Percentiles rank a stretch among this genome's conserved stretches.
phyloP scores from a whole-genome alignment of 2,888 invertebrate species.

The Choristoneura rosaceana region DNA sequence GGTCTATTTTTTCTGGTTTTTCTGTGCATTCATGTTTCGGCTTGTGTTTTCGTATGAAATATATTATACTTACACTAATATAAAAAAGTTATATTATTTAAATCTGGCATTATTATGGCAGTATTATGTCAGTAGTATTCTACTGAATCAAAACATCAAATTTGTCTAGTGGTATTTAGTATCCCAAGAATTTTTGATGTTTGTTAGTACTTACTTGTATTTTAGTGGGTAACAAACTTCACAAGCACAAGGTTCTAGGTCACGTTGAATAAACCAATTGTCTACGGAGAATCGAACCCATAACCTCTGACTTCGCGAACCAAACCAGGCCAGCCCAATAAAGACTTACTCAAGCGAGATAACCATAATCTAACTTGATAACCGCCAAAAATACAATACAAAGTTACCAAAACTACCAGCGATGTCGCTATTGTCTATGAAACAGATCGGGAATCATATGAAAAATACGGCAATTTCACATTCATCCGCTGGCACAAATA shows the following conservation, averaged over 20 bases:
- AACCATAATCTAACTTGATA: neutral
- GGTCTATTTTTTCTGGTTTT: too few species aligned
- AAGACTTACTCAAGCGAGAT: conserved; percentile 13
- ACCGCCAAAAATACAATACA: conserved; percentile 24
- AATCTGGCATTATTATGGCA: too few species aligned
- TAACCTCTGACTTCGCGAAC: conserved; percentile 12
- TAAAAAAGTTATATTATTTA: too few species aligned
- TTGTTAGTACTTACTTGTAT: too few species aligned
- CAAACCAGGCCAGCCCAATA: conserved; percentile 21
- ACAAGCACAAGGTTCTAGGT: neutral
- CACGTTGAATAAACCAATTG: conserved; percentile 1
- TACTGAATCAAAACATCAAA: too few species aligned
- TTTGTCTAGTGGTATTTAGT: too few species aligned
- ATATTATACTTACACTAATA: too few species aligned
- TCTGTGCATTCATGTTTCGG: too few species aligned
- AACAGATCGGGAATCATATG: neutral
- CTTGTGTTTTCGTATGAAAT: too few species aligned
- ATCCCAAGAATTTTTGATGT: too few species aligned
- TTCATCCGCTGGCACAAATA: neutral
- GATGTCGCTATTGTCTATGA: neutral
- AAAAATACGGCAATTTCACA: neutral
- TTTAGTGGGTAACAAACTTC: neutral
- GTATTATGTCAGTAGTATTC: too few species aligned
- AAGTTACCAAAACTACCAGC: neutral
- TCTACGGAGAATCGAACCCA: conserved; percentile 5